Conservation (phyloP, 2,888 invertebrate species). For the Hypsopygia costalis region DNA sequence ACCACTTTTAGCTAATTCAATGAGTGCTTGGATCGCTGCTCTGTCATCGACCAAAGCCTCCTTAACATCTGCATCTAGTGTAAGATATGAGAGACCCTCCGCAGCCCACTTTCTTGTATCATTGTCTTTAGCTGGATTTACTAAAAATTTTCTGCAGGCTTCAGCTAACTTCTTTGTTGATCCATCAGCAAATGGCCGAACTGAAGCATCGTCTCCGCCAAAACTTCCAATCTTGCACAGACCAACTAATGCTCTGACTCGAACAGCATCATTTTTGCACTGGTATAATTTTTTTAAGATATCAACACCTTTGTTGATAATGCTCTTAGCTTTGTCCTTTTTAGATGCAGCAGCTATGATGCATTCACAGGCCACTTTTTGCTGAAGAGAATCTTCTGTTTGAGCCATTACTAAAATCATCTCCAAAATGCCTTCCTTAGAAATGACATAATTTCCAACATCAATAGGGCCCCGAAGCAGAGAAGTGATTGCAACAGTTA, state of each 20-base stretch:
- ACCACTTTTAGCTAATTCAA: conserved; percentile 93
- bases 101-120: conserved; percentile 97
- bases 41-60: conserved; percentile 95
- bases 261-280: conserved; percentile 93
- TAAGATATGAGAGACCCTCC: conserved; percentile 97
- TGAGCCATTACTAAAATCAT: conserved; percentile 99
- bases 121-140: conserved; percentile 92
- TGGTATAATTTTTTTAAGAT: conserved; percentile 96
- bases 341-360: conserved; percentile 98
- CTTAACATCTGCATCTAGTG: conserved; percentile 98
- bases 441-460: conserved; percentile 92
- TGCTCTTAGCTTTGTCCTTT: conserved; percentile 96
- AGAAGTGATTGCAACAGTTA: conserved; percentile 92
- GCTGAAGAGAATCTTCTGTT: conserved; percentile 93
- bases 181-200: conserved; percentile 96
- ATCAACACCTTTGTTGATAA: conserved; percentile 93
- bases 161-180: conserved; percentile 95
- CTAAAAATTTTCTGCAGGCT: conserved; percentile 94
- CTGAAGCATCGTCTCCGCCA: conserved; percentile 97
- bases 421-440: conserved; percentile 93
- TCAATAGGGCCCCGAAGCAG: conserved; percentile 95
- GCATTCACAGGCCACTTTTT: conserved; percentile 97
- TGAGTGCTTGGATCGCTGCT: conserved; percentile 89
- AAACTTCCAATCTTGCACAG: conserved; percentile 97
- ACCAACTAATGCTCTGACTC: conserved; percentile 94